phyloP scores from a whole-genome alignment of 2,888 invertebrate genomes.

The Capitulum mitella region DNA sequence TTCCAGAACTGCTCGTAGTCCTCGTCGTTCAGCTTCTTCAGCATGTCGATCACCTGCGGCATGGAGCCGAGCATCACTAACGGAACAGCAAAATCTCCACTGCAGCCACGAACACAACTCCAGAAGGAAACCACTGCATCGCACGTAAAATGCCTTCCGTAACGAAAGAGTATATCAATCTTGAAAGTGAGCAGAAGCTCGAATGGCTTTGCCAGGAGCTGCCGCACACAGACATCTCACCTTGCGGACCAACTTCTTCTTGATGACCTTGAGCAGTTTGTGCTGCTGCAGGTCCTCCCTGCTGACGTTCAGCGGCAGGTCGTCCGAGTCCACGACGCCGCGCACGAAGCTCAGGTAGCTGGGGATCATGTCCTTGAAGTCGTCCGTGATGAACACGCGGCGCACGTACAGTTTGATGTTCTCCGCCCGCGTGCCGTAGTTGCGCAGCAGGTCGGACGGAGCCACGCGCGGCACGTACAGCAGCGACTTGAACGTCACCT shows the following conservation, averaged over 20 bases:
- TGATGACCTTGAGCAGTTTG: slow-evolving; percentile 91
- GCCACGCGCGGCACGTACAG: slow-evolving; percentile 86
- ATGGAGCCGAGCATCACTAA: no score
- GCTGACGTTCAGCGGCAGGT: slow-evolving; percentile 94
- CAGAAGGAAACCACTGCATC: no score
- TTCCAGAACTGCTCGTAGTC: slow-evolving; percentile 95
- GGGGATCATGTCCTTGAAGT: slow-evolving; percentile 98
- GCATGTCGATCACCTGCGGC: slow-evolving; percentile 67
- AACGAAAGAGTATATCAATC: no score
- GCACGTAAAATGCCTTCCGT: no score
- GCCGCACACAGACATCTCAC: slow-evolving; percentile 45
- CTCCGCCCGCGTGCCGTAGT: slow-evolving; percentile 88
- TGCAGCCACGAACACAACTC: no score
- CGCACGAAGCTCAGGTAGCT: slow-evolving; percentile 91
- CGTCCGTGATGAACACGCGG: slow-evolving; percentile 97
- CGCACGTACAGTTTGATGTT: slow-evolving; percentile 95
- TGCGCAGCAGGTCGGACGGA: slow-evolving; percentile 88
- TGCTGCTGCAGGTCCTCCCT: slow-evolving; percentile 97
- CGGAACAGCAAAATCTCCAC: no score
- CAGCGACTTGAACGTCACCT: slow-evolving; percentile 96
- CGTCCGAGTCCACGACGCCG: slow-evolving; percentile 97
- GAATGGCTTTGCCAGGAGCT: no score
- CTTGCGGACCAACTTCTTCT: slow-evolving; percentile 96
- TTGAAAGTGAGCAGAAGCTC: no score
- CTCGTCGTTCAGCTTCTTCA: slow-evolving; percentile 86